Evolutionary conservation across 2,888 invertebrate genomes (phyloP).

Genomic region (Flexamia atlantica): DNA sequence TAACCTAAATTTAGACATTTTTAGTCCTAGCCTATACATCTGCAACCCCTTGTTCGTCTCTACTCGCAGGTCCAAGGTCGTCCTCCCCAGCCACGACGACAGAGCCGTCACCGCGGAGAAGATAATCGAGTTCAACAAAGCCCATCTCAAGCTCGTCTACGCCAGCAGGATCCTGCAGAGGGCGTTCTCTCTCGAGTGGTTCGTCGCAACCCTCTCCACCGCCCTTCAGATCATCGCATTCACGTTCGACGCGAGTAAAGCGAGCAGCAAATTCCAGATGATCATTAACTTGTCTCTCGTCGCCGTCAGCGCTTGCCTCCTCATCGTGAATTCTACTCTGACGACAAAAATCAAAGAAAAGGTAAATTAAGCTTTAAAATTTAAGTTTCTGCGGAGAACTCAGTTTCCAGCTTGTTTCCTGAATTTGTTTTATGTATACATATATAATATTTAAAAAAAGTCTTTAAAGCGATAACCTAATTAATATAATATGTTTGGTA

Average conservation of each 20-base stretch:
- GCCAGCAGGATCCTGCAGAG: constrained; percentile 1
- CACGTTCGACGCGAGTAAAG: not conserved
- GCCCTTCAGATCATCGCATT: not conserved
- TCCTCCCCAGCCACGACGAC: constrained; percentile 1
- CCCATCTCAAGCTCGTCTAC: constrained; percentile 39
- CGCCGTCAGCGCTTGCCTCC: not conserved
- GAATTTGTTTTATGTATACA: no score
- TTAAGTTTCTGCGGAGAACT: no score
- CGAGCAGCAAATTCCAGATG: not conserved
- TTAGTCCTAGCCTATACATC: no score
- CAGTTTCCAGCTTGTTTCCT: no score
- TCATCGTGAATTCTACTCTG: not conserved
- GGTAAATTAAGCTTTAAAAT: no score
- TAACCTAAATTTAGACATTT: no score
- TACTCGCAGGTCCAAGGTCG: constrained; percentile 26
- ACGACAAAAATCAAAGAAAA: constrained; percentile 30
- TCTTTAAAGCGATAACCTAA: no score
- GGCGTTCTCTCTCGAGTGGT: constrained; percentile 18
- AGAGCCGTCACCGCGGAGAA: constrained; percentile 1
- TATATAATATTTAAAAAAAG: no score
- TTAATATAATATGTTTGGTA: no score
- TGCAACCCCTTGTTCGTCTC: no score
- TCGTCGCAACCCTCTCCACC: not conserved
- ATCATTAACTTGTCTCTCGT: not conserved
- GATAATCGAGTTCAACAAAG: constrained; percentile 43